phyloP scores from a whole-genome alignment of 1,140 invertebrate species.

The Proctacanthus coquilletti region DNA sequence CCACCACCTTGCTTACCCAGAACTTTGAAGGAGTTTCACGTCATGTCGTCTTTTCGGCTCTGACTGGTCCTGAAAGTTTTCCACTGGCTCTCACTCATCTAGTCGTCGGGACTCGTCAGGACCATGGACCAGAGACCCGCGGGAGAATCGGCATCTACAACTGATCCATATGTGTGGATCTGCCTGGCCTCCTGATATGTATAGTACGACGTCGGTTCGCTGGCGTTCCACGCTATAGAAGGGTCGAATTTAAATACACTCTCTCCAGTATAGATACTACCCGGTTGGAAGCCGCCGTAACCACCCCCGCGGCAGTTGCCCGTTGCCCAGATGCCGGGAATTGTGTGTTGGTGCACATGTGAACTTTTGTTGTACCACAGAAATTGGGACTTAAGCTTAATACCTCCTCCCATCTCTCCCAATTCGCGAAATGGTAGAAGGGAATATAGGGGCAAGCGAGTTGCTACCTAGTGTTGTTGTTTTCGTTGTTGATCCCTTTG shows the following conservation, averaged over 20 bases:
- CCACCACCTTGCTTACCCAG: no score
- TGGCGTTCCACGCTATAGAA: background rate
- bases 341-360: background rate
- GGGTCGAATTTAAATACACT: slow-evolving; percentile 5
- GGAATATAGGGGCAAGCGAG: no score
- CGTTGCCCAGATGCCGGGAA: background rate
- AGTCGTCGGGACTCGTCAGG: background rate
- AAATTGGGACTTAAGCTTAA: slow-evolving; percentile 1
- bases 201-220: background rate
- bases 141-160: background rate
- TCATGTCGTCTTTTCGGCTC: no score
- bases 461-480: no score
- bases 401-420: no score
- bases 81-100: background rate
- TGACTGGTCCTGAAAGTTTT: no score
- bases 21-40: no score
- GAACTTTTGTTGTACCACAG: background rate
- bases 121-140: background rate
- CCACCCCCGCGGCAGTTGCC: background rate
- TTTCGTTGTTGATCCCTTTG: background rate
- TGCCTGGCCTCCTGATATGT: background rate
- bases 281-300: background rate
- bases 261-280: background rate
- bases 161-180: background rate
- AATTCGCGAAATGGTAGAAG: no score